These are phyloP conservation scores for Pammene fasciana DNA, from an alignment of 2,888 invertebrate genomes.

Conservation along the genomic window DNA sequence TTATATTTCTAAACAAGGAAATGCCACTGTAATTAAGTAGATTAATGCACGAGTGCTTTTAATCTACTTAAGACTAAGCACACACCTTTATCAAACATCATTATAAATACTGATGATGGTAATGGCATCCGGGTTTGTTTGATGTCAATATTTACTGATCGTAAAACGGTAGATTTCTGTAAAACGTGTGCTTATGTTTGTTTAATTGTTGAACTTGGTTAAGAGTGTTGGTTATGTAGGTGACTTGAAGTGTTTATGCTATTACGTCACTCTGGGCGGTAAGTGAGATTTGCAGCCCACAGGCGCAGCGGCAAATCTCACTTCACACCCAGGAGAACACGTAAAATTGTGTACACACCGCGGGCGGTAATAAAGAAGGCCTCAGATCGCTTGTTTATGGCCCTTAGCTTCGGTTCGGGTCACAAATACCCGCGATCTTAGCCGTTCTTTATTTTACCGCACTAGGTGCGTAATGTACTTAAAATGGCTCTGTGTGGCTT, in stretches of 20 bases:
- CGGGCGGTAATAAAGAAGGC: too few relatives aligned
- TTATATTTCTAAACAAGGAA: neutral
- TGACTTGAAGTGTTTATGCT: neutral
- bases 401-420: too few relatives aligned
- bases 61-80: conserved; percentile 12
- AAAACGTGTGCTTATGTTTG: neutral
- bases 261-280: too few relatives aligned
- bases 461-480: too few relatives aligned
- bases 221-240: neutral
- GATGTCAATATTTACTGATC: conserved; percentile 10
- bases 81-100: neutral
- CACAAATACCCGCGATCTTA: too few relatives aligned
- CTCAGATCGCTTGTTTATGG: too few relatives aligned
- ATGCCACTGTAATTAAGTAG: neutral
- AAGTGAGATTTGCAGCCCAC: too few relatives aligned
- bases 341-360: too few relatives aligned
- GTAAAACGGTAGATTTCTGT: conserved; percentile 3
- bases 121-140: conserved; percentile 1
- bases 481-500: too few relatives aligned
- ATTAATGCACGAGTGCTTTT: neutral
- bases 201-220: neutral
- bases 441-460: too few relatives aligned
- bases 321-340: too few relatives aligned
- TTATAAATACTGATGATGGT: neutral
- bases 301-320: too few relatives aligned